Base-by-base conservation (phyloP, 2,113 vertebrate genomes). In the Chlorodrepanis virens region DNA sequence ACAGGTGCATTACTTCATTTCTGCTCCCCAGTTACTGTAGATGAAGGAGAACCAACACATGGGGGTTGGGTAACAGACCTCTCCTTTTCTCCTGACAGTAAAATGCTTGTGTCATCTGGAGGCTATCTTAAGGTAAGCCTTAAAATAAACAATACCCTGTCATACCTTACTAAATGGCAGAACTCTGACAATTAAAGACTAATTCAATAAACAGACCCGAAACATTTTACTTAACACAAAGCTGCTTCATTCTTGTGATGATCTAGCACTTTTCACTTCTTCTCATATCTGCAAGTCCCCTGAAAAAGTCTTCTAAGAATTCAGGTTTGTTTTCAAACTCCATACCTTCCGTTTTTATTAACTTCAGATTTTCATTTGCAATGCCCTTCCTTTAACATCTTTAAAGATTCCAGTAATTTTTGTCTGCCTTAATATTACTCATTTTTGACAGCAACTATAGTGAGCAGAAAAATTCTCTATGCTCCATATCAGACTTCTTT, bases 51-150 rank as follows among this genome's bases (percentile, higher is more conserved):
- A 76, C 98, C 98, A 4, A 97, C 98, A 9, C 98, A 99, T 3
- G 99, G 98, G 63, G 99, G 99, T 63, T 99, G 99, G 99, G 98
- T 99, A 89, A 99, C 99, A 2, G 98, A 99, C 96, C 97, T 99
- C 89, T 98, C 98, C 91, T 99, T 99, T 97, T 99, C 99, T 84
- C 98, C 98, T 23, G 98, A 99, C 77, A 89, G 97, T 97, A 97
- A 97, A 87, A 97, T 98, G 70, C 98, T 99, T 52, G 98, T 99
- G 53, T 99, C 99, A 13, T 98, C 98, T 42, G 99, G 99, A 19
- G 99, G 99, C 28, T 98, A 98, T 95, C 97, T 99, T 77, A 99
- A 99, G 98, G 99, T 99, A 97, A 98, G 92, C n/a, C 57, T 70
- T 42, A 53, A 76, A 69, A 63, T 68, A 47, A 71, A 42, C 83